Base-by-base conservation (phyloP, 2,888 invertebrate genomes). In the Sepioteuthis lessoniana region DNA sequence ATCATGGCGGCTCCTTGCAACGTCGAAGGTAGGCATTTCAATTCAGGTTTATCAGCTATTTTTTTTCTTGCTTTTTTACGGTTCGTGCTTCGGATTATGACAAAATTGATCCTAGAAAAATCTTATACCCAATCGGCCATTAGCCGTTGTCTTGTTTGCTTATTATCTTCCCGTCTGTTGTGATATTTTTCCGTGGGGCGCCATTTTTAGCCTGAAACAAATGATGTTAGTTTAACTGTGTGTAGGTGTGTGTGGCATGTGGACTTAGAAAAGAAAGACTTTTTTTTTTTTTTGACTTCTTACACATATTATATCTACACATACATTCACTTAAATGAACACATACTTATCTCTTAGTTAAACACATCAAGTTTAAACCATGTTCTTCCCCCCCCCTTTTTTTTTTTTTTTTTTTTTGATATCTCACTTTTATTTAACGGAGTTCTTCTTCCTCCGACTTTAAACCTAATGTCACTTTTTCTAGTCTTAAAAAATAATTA, bases 11-110 rank as follows among this genome's bases (percentile, higher is more conserved):
- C 38, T 92, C 42, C 38, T 47, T 47, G 92, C 92, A 92, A 42
- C 92, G 92, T 92, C 47, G 92, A 92, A 92, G 92, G 92, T 92
- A 92, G 35, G 92, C 92, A 46, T 92, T 92, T 92, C 92, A n/a
- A 19, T 76, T 76, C n/a, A n/a, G n/a, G 76, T 76, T 76, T 76
- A 16, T 16, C 13, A 35, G n/a, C 16, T 16, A 21, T 55, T 16
- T 76, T 76, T 10, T 16, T 35, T n/a, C n/a, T 16, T 35, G n/a
- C n/a, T 76, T 21, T 25, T n/a, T 76, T 76, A 35, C 16, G 4
- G 76, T 76, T 16, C 4, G 16, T 76, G n/a, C 19, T n/a, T 35
- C n/a, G 13, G 35, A n/a, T n/a, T n/a, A 10, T 35, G 4, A n/a
- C n/a, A 35, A 76, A 35, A 76, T 21, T n/a, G 35, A 19, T 19